Evolutionary conservation across 2,888 invertebrate genomes (phyloP), one percentile per base, ranked within the genome.

Genomic region (Hirtodrosophila histrioides): DNA sequence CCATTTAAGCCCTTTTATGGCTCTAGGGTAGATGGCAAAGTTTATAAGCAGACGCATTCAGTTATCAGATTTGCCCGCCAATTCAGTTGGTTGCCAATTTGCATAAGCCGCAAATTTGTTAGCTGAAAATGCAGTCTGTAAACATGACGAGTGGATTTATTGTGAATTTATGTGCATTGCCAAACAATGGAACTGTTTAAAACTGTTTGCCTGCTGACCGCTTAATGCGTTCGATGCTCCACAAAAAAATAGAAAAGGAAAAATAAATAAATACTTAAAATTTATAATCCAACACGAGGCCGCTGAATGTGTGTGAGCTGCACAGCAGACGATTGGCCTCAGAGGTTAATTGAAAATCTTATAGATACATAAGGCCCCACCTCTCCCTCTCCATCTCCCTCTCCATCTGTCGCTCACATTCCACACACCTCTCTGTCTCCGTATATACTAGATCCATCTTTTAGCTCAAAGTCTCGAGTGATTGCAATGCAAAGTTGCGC

Each of bases 281-380:
- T 56, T 56, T 51, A 51, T 48, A 41, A 66, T 55, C 43, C 44
- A 75, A 55, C 41, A 61, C 56, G 58, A 65, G 56, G 65, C 24
- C 60, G 9, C 29, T 12, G n/a, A 11, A 36, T 36, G 33, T 48
- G 40, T 39, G 39, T 29, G 50, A 65, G 35, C 57, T 33, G 40
- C 23, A 62, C 72, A 43, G 50, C 65, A 60, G 51, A 60, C 63
- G 65, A 64, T 78, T 84, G 70, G 82, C 74, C 79, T 56, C 45
- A 37, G 64, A 82, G 85, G 80, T 78, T 81, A 81, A 82, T 85
- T 78, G 85, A 75, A 82, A 82, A 70, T 63, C 70, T 81, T 76
- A 58, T 53, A 36, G 45, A 41, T 39, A 60, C 61, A 49, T 61
- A 51, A 44, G 36, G 35, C 35, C 10, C 17, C 12, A 17, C 36